phyloP scores from a whole-genome alignment of 1,140 invertebrate species.

The Whitmania pigra region DNA sequence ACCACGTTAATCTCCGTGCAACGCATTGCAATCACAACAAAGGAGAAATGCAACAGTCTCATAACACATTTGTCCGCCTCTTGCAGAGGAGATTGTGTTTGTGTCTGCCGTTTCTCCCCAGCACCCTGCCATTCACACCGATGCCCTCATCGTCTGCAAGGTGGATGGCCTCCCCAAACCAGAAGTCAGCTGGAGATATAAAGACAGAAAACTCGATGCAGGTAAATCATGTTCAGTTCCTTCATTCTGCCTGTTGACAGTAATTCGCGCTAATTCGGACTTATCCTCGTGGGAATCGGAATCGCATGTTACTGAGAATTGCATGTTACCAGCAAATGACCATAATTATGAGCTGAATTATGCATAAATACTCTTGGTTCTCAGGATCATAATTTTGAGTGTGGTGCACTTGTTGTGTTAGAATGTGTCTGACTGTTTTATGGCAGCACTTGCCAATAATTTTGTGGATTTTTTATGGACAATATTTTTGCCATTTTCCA shows the following conservation, averaged over 20 bases:
- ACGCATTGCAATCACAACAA: too few relatives aligned
- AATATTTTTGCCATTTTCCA: too few relatives aligned
- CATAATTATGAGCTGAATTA: background rate
- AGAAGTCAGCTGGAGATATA: conserved; percentile 22
- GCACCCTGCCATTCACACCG: conserved; percentile 22
- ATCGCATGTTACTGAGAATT: background rate
- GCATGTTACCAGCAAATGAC: background rate
- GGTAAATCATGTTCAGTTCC: background rate
- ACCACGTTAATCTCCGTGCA: too few relatives aligned
- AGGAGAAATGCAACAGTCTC: background rate
- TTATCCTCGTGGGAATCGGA: background rate
- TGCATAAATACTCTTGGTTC: background rate
- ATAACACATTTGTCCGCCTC: background rate
- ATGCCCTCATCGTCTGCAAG: conserved; percentile 22
- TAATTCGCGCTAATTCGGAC: too few relatives aligned
- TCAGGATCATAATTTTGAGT: background rate
- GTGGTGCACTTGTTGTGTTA: too few relatives aligned
- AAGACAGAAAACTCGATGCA: conserved; percentile 10
- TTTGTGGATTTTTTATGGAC: too few relatives aligned
- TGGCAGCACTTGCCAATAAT: too few relatives aligned
- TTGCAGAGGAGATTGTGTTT: conserved; percentile 25
- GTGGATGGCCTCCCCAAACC: conserved; percentile 21
- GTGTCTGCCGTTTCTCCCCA: conserved; percentile 12
- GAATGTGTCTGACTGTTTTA: too few relatives aligned
- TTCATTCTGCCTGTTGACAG: background rate